Percentiles rank a stretch among this genome's conserved stretches.
Conservation (phyloP, 2,113 vertebrate genomes). For the Marcusenius ussheri region DNA sequence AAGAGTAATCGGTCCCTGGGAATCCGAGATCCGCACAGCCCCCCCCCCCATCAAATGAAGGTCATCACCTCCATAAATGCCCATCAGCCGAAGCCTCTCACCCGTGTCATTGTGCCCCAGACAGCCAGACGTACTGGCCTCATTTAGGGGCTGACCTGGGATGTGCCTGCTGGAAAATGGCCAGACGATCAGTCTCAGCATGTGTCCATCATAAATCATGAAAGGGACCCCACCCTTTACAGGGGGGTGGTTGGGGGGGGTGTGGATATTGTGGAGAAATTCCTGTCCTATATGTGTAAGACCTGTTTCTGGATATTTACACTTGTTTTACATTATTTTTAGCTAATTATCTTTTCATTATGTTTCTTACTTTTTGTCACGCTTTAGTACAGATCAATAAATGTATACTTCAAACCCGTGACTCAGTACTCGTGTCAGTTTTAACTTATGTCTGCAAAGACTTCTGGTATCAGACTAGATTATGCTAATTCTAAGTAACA, state of each 20-base stretch:
- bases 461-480: not conserved
- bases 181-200: not conserved
- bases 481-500: not conserved
- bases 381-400: not conserved
- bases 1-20: not conserved
- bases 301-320: not conserved
- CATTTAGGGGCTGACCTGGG: not conserved
- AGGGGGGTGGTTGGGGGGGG: not conserved
- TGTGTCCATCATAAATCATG: not conserved
- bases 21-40: not conserved
- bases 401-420: not conserved
- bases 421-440: not conserved
- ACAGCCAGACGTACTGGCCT: not conserved
- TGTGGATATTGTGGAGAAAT: not conserved
- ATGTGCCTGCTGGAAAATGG: not conserved
- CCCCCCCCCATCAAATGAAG: not conserved
- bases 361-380: not conserved
- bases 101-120: not conserved
- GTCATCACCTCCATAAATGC: not conserved
- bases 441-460: not conserved
- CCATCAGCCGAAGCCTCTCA: not conserved
- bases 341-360: not conserved
- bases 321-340: not conserved
- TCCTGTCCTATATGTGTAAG: not conserved
- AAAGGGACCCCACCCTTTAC: not conserved